Percentiles rank a stretch among this genome's conserved stretches.
These are phyloP conservation scores for Sesamia nonagrioides DNA, from an alignment of 1,140 invertebrate genomes.

Conservation along the genomic window DNA sequence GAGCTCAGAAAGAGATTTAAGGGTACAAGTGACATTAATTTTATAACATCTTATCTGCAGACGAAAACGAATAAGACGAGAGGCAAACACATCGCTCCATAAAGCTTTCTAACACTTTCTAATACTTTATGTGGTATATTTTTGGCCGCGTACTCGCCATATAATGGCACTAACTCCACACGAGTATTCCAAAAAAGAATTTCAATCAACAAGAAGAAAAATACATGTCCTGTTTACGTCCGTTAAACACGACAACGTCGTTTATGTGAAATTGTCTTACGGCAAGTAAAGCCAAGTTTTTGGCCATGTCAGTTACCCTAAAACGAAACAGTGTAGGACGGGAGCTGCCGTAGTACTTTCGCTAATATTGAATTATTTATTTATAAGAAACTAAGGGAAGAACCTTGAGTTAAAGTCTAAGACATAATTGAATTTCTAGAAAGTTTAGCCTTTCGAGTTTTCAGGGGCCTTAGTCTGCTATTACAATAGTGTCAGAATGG, in stretches of 20 bases:
- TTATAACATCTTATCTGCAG: too few relatives aligned
- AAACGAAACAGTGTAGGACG: slow-evolving; percentile 10
- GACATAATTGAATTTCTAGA: slow-evolving; percentile 46
- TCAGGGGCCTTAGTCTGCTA: too few relatives aligned
- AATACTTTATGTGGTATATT: too few relatives aligned
- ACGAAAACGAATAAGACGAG: too few relatives aligned
- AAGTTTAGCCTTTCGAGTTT: slow-evolving; percentile 39
- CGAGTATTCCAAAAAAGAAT: not conserved
- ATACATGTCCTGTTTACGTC: slow-evolving; percentile 1
- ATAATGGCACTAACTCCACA: not conserved
- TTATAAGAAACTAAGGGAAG: slow-evolving; percentile 38
- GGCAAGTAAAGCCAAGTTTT: slow-evolving; percentile 36
- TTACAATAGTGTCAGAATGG: too few relatives aligned
- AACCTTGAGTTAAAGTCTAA: slow-evolving; percentile 37
- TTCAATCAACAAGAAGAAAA: slow-evolving; percentile 12
- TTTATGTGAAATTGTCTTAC: slow-evolving; percentile 28
- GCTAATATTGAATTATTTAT: slow-evolving; percentile 44
- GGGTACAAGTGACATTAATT: too few relatives aligned
- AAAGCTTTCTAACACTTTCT: too few relatives aligned
- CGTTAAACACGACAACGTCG: not conserved
- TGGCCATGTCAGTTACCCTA: slow-evolving; percentile 15
- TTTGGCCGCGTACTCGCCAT: too few relatives aligned
- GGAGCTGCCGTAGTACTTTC: not conserved
- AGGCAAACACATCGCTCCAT: too few relatives aligned
- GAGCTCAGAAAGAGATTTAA: too few relatives aligned